Percentiles rank a stretch among this genome's conserved stretches.
phyloP scores from a whole-genome alignment of 2,888 invertebrate genomes.

The Teinopalpus imperialis region DNA sequence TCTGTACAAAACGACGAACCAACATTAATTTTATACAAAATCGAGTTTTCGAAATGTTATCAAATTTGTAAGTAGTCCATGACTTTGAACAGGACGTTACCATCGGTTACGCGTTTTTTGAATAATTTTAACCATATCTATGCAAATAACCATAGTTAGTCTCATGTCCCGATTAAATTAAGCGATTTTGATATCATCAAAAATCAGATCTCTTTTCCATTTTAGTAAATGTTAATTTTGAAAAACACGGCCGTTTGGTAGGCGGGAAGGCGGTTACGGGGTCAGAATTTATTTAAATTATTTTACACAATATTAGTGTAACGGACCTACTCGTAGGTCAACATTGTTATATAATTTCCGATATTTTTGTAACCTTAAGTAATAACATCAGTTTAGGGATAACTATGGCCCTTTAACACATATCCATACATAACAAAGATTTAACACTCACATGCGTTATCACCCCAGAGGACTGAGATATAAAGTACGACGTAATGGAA shows the following conservation, averaged over 20 bases:
- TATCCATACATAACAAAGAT: too few relatives aligned
- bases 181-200: slow-evolving; percentile 2
- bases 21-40: slow-evolving; percentile 58
- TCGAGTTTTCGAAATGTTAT: slow-evolving; percentile 44
- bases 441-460: too few relatives aligned
- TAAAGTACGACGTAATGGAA: too few relatives aligned
- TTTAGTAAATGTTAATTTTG: slow-evolving; percentile 13
- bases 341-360: too few relatives aligned
- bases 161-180: slow-evolving; percentile 3
- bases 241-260: slow-evolving; percentile 17
- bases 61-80: slow-evolving; percentile 45
- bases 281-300: too few relatives aligned
- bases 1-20: slow-evolving; percentile 45
- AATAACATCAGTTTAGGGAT: too few relatives aligned
- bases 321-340: too few relatives aligned
- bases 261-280: not conserved
- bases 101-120: slow-evolving; percentile 32
- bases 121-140: slow-evolving; percentile 31
- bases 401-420: too few relatives aligned
- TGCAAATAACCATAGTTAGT: slow-evolving; percentile 28
- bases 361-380: too few relatives aligned
- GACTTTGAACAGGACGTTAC: slow-evolving; percentile 36
- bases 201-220: not conserved
- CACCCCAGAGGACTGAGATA: too few relatives aligned
- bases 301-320: too few relatives aligned